Conservation (phyloP, 1,140 invertebrate species). For the Elysia chlorotica region DNA sequence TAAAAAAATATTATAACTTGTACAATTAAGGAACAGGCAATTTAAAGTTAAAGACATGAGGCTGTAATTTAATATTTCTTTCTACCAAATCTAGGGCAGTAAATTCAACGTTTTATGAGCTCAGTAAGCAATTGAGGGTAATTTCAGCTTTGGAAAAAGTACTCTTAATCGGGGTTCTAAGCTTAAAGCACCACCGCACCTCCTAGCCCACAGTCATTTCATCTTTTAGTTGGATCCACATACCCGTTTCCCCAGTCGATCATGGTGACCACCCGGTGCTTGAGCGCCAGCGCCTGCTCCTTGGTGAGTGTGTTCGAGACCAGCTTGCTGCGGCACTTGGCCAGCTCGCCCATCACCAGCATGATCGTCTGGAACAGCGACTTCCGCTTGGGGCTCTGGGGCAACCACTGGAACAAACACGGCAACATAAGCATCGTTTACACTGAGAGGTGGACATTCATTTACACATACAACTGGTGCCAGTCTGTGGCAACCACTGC, state of each 20-base stretch:
- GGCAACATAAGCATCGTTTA: too few species aligned
- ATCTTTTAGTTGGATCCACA: slow-evolving; percentile 8
- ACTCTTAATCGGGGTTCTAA: too few species aligned
- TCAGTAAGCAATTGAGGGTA: too few species aligned
- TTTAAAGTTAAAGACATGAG: too few species aligned
- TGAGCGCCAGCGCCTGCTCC: slow-evolving; percentile 84
- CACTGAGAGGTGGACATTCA: not conserved
- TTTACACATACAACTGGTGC: not conserved
- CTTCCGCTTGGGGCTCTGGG: slow-evolving; percentile 72
- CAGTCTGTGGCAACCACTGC: too few species aligned
- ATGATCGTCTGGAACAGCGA: slow-evolving; percentile 79
- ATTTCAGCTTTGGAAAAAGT: too few species aligned
- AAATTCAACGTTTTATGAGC: not conserved
- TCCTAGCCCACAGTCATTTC: too few species aligned
- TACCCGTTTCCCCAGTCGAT: slow-evolving; percentile 94
- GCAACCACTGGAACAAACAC: not conserved
- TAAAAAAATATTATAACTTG: too few species aligned
- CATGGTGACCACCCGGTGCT: slow-evolving; percentile 84
- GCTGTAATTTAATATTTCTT: not conserved
- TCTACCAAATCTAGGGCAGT: not conserved
- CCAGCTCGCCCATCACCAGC: slow-evolving; percentile 86
- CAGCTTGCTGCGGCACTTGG: slow-evolving; percentile 81
- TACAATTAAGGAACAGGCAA: too few species aligned
- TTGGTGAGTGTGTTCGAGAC: slow-evolving; percentile 85
- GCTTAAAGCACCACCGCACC: too few species aligned